Conservation (phyloP, 2,113 vertebrate genomes). For the Ahaetulla prasina region DNA sequence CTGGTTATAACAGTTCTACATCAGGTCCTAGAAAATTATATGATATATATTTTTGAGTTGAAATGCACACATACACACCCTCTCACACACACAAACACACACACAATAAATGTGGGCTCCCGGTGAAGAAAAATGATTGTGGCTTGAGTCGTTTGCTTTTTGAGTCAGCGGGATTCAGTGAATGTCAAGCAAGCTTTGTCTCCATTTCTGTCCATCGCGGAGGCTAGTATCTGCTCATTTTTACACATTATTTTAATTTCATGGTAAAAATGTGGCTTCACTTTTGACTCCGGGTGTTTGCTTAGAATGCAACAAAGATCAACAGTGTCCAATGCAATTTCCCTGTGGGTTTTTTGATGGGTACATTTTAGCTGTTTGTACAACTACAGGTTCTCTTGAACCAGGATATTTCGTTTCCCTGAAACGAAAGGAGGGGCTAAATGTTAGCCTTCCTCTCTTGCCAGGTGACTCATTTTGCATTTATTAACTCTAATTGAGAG, state of each 20-base stretch:
- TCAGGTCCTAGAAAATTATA: not conserved
- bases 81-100: not conserved
- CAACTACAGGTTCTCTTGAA: not conserved
- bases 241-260: not conserved
- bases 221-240: not conserved
- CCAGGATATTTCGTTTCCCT: conserved; percentile 32
- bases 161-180: not conserved
- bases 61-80: not conserved
- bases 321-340: conserved; percentile 20
- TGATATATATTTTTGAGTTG: not conserved
- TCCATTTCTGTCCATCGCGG: not conserved
- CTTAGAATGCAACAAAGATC: conserved; percentile 25
- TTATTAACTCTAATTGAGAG: conserved; percentile 56
- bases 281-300: not conserved
- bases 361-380: conserved; percentile 30
- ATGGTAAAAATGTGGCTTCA: not conserved
- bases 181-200: not conserved
- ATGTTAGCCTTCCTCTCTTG: not conserved
- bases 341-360: conserved; percentile 20
- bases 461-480: conserved; percentile 53
- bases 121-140: not conserved
- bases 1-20: not conserved
- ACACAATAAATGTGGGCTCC: not conserved
- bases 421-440: not conserved
- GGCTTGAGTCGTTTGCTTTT: not conserved